Percentiles rank a stretch among this genome's conserved stretches.
Conservation (phyloP, 2,888 invertebrate species). For the Noctua comes region DNA sequence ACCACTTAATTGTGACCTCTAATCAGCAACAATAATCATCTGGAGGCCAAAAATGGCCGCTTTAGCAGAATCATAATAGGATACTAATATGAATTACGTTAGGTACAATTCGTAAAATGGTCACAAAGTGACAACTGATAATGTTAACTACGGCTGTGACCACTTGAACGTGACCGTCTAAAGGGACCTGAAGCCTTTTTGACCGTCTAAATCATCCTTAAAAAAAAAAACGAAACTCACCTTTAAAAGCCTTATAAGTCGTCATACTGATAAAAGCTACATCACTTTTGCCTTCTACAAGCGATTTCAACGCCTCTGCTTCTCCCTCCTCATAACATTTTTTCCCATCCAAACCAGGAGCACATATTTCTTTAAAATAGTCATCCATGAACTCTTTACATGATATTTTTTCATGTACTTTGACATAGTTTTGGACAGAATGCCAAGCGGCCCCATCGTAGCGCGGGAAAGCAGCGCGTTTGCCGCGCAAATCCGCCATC, state of each 20-base stretch:
- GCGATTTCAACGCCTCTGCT: conserved; percentile 91
- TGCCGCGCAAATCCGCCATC: conserved; percentile 92
- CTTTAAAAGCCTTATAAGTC: conserved; percentile 91
- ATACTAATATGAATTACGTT: too few species aligned
- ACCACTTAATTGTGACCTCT: too few species aligned
- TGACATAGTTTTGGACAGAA: conserved; percentile 87
- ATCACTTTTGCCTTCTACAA: conserved; percentile 92
- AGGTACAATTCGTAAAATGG: too few species aligned
- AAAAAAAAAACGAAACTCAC: neutral
- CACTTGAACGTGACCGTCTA: neutral
- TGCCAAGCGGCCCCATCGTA: conserved; percentile 94
- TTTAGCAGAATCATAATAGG: too few species aligned
- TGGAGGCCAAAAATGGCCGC: too few species aligned
- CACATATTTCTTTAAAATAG: conserved; percentile 93
- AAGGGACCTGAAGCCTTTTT: neutral
- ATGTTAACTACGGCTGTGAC: too few species aligned
- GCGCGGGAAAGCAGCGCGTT: conserved; percentile 95
- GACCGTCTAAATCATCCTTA: neutral
- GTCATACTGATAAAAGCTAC: conserved; percentile 94
- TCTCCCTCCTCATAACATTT: conserved; percentile 89
- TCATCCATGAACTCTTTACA: conserved; percentile 84
- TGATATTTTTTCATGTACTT: conserved; percentile 80
- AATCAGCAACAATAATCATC: too few species aligned
- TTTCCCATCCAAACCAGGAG: conserved; percentile 84
- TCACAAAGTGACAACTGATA: too few species aligned